phyloP scores from a whole-genome alignment of 2,113 vertebrate genomes.

The Amphiprion ocellaris region DNA sequence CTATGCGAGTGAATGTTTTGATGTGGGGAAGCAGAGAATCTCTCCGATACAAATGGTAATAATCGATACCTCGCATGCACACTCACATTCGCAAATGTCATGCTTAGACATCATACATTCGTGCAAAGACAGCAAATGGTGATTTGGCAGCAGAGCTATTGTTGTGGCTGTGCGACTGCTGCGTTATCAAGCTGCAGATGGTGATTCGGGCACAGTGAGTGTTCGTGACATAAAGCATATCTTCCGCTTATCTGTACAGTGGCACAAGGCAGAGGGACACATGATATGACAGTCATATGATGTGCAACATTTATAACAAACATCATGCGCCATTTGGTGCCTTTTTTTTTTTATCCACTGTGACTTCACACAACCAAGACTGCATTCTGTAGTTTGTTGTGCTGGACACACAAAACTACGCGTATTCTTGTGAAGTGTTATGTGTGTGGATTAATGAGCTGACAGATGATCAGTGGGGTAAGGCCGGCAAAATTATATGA shows the following conservation, averaged over 20 bases:
- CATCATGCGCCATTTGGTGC: not conserved
- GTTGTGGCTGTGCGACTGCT: conserved; percentile 27
- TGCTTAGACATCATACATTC: conserved; percentile 13
- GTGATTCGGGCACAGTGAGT: conserved; percentile 52
- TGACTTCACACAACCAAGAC: not conserved
- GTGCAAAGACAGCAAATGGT: conserved; percentile 27
- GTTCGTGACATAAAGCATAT: conserved; percentile 70
- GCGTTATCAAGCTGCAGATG: conserved; percentile 59
- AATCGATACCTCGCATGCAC: not conserved
- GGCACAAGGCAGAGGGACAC: conserved; percentile 28
- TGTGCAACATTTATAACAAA: conserved; percentile 43
- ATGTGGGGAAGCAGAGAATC: not conserved
- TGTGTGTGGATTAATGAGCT: not conserved
- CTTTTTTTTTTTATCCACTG: not conserved
- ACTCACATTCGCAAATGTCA: conserved; percentile 16
- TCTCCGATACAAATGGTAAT: not conserved
- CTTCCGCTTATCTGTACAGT: conserved; percentile 61
- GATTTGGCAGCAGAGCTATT: conserved; percentile 55
- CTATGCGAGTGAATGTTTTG: too few relatives aligned
- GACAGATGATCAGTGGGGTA: not conserved
- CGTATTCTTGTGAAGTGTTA: not conserved
- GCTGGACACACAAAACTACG: not conserved
- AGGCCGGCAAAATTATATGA: not conserved
- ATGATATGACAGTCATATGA: conserved; percentile 50
- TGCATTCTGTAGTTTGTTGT: not conserved